Percentiles rank a stretch among this genome's conserved stretches.
These are phyloP conservation scores for Sebastiscus albofasciatus DNA, from an alignment of 2,797 vertebrate species.

Conservation along the genomic window DNA sequence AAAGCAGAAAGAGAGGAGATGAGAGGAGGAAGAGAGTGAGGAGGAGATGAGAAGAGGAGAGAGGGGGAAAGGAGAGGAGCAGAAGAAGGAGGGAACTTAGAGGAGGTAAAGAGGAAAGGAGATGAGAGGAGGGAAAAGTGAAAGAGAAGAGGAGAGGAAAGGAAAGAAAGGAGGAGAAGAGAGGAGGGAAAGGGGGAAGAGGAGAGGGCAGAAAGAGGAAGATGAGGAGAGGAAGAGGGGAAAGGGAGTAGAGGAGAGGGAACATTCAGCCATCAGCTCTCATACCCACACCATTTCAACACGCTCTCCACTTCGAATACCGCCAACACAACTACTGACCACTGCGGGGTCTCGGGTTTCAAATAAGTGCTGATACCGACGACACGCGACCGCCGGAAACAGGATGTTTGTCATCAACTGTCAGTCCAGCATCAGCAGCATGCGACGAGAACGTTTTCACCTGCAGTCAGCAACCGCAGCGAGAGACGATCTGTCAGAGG, in stretches of 20 bases:
- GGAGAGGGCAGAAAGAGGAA: no score
- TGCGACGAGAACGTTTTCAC: slow-evolving; percentile 50
- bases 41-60: no score
- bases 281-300: background rate
- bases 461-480: slow-evolving; percentile 52
- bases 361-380: slow-evolving; percentile 1
- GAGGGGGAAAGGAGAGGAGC: background rate
- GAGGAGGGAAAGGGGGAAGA: background rate
- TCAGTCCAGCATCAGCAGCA: slow-evolving; percentile 15
- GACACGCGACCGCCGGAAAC: slow-evolving; percentile 24
- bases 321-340: no score
- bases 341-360: background rate
- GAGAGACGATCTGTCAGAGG: slow-evolving; percentile 53
- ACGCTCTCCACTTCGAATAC: background rate
- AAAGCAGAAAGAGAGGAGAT: background rate
- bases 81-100: no score
- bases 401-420: slow-evolving; percentile 44
- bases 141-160: background rate
- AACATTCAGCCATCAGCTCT: background rate
- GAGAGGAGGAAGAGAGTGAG: background rate
- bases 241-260: background rate
- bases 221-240: no score
- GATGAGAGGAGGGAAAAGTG: background rate
- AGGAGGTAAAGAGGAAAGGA: background rate
- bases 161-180: background rate